Percentiles rank a stretch among this genome's conserved stretches.
phyloP scores from a whole-genome alignment of 2,888 invertebrate species.

The Cosmorhoe ocellata region DNA sequence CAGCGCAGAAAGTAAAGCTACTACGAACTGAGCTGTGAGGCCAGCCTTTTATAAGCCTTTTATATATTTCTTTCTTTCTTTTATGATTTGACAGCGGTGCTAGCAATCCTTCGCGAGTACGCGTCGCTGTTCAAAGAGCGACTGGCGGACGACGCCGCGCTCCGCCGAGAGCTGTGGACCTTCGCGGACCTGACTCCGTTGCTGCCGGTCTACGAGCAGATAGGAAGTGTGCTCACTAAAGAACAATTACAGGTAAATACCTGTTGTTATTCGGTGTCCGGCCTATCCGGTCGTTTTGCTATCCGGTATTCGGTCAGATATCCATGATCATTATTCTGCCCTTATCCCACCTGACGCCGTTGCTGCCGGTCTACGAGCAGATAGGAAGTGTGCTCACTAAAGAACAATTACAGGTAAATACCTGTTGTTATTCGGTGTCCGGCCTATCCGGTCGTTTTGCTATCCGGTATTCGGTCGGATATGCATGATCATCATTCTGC shows the following conservation, averaged over 20 bases:
- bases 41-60: too few relatives aligned
- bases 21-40: too few relatives aligned
- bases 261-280: not conserved
- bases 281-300: too few relatives aligned
- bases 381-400: not conserved
- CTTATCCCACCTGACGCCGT: not conserved
- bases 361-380: constrained; percentile 5
- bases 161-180: constrained; percentile 23
- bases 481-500: too few relatives aligned
- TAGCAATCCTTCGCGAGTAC: constrained; percentile 19
- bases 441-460: too few relatives aligned
- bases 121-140: constrained; percentile 35
- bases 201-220: constrained; percentile 6
- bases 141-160: constrained; percentile 14
- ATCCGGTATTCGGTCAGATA: too few relatives aligned
- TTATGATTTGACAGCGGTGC: constrained; percentile 16
- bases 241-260: constrained; percentile 7
- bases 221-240: not conserved
- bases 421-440: not conserved
- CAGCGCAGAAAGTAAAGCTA: too few relatives aligned
- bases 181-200: not conserved
- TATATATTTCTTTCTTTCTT: too few relatives aligned
- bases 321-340: too few relatives aligned
- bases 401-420: constrained; percentile 7
- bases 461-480: too few relatives aligned